These are phyloP conservation scores for Heliconius cydno DNA, from an alignment of 2,888 invertebrate genomes.

Conservation along the genomic window DNA sequence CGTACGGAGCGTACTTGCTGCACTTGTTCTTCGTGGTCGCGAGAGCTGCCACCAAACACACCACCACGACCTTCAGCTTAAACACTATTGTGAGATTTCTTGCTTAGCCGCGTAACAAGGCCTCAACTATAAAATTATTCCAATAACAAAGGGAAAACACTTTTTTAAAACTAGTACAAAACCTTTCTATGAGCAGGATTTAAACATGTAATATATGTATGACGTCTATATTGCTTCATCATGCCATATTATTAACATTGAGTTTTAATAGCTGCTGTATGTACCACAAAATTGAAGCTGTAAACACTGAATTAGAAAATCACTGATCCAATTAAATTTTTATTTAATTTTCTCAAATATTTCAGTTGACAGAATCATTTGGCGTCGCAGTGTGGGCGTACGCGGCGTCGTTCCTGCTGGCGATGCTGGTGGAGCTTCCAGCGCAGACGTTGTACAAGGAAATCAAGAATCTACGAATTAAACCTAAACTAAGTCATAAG, in stretches of 20 bases:
- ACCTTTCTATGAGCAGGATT: too few species aligned
- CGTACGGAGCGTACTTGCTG: conserved; percentile 75
- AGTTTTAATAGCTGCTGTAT: too few species aligned
- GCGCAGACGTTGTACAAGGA: conserved; percentile 66
- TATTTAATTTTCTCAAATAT: neutral
- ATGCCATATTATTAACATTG: too few species aligned
- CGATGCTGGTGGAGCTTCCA: conserved; percentile 72
- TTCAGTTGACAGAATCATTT: conserved; percentile 70
- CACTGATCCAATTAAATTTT: neutral
- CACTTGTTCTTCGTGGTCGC: conserved; percentile 75
- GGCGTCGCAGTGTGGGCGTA: conserved; percentile 71
- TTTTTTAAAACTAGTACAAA: too few species aligned
- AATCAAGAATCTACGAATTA: conserved; percentile 45
- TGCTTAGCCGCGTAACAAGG: too few species aligned
- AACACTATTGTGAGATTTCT: conserved; percentile 56
- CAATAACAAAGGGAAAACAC: too few species aligned
- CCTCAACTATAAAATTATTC: too few species aligned
- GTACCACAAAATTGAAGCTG: too few species aligned
- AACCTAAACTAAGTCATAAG: neutral
- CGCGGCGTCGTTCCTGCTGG: conserved; percentile 68
- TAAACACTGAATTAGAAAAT: neutral
- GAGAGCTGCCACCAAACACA: conserved; percentile 61
- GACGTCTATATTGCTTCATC: too few species aligned
- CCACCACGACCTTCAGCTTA: conserved; percentile 63
- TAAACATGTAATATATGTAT: too few species aligned